Conservation (phyloP, 1,140 invertebrate genomes). For the Platorchestia sp. region DNA sequence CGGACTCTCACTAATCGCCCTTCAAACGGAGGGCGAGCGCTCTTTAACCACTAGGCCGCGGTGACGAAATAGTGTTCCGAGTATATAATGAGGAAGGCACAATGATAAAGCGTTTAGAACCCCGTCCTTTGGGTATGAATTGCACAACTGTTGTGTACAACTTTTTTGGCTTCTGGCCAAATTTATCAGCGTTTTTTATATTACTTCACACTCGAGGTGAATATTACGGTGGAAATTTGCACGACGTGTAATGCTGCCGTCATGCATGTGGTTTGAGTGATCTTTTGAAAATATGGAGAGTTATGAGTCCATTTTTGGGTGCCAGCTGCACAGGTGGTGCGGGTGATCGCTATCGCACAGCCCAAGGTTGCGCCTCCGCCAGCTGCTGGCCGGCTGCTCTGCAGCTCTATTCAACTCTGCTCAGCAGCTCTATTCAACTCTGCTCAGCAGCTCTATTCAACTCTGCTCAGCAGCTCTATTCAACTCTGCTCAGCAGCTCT, state of each 20-base stretch:
- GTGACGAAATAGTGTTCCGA: no score
- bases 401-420: no score
- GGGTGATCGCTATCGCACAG: neutral
- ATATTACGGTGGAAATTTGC: neutral
- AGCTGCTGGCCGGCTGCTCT: neutral
- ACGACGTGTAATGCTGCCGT: neutral
- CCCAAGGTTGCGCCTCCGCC: neutral
- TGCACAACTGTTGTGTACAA: neutral
- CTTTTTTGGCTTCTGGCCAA: neutral
- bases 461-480: no score
- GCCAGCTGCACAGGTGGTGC: neutral
- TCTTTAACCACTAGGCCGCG: no score
- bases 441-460: no score
- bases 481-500: no score
- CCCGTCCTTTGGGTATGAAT: neutral
- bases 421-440: no score
- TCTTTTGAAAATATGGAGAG: neutral
- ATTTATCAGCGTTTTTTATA: neutral
- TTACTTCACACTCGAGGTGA: neutral
- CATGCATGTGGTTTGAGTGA: neutral
- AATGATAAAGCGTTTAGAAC: neutral
- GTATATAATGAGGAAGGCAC: no score
- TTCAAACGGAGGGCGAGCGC: no score
- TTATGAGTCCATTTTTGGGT: neutral
- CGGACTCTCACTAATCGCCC: no score